Conservation (phyloP, 2,888 invertebrate species). For the Salpingus planirostris region DNA sequence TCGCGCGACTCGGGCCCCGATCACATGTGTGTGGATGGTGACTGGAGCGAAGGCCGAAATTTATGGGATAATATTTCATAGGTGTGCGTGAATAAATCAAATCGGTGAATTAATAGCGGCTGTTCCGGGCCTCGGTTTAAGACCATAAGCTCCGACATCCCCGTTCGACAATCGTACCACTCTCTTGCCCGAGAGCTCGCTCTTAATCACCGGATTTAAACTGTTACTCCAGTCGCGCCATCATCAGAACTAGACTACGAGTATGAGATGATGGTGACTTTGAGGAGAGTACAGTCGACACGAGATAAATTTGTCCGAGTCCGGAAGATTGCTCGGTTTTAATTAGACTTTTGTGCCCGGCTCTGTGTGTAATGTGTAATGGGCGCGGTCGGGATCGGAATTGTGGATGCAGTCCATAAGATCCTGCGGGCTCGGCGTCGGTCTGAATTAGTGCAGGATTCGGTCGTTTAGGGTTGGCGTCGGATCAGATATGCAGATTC, state of each 20-base stretch:
- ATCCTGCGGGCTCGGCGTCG: slow-evolving; percentile 3
- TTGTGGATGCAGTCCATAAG: slow-evolving; percentile 11
- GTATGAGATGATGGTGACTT: too few species aligned
- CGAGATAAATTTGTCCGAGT: too few species aligned
- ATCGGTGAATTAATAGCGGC: slow-evolving; percentile 28
- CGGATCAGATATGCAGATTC: slow-evolving; percentile 20
- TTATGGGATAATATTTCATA: slow-evolving; percentile 32
- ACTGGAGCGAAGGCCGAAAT: slow-evolving; percentile 16
- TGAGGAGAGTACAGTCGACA: too few species aligned
- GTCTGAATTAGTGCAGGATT: slow-evolving; percentile 13
- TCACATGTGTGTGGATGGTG: background rate
- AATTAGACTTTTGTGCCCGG: too few species aligned
- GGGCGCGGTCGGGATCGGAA: too few species aligned
- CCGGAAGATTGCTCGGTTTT: too few species aligned
- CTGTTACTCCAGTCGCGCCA: too few species aligned
- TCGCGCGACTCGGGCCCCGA: too few species aligned
- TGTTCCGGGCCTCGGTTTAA: slow-evolving; percentile 28
- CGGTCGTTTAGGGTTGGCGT: slow-evolving; percentile 12
- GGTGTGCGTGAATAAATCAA: slow-evolving; percentile 29
- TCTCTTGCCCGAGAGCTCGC: slow-evolving; percentile 19
- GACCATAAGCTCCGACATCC: slow-evolving; percentile 31
- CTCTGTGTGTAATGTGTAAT: too few species aligned
- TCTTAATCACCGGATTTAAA: slow-evolving; percentile 18
- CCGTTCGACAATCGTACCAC: slow-evolving; percentile 27
- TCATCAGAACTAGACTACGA: too few species aligned